Evolutionary conservation across 64 coral and sea anemone species (phyloP), one percentile per base, ranked within the genome.

Genomic region (Porites australiensis): DNA sequence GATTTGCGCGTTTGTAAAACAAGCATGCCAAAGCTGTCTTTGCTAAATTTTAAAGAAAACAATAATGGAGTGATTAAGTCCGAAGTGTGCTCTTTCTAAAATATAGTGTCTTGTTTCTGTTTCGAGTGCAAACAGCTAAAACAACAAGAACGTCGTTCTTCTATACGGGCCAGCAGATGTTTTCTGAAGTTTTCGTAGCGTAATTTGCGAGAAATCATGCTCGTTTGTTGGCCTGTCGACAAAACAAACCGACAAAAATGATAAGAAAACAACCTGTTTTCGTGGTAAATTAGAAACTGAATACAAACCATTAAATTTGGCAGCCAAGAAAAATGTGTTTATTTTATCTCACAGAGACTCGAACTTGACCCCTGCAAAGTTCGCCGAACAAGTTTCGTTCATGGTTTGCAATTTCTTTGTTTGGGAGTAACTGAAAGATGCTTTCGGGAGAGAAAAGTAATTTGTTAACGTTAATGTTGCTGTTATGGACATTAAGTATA

Each of bases 221-320:
- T 44, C 21, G 55, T 15, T 37, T 45, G 27, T 44, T 18, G 43
- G 13, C 12, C 58, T 62, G 60, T 83, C 80, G 60, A 64, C 37
- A 83, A 66, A 83, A 83, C 44, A 83, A 83, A 65, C 80, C 80
- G 80, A 83, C 80, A 83, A 83, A 83, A 66, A 83, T 83, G 80
- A 83, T 66, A 83, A 83, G 15, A 83, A 83, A 83, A 83, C 80
- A 83, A 83, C 44, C 44, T 83, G 80, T 83, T 83, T 64, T 83
- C n/a, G 44, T 61, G 57, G 18, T 44, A 66, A 66, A 66, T 82
- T 66, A 44, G 80, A 37, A 83, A 83, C 16, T 53, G 74, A 54
- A 77, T 77, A 52, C 62, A 66, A 66, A 45, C 61, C 80, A 83
- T 83, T 48, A 50, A 83, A n/a, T 66, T 20, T 8, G 15, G 0